These are phyloP conservation scores for Hyposoter didymator DNA, from an alignment of 2,888 invertebrate genomes.

Conservation along the genomic window DNA sequence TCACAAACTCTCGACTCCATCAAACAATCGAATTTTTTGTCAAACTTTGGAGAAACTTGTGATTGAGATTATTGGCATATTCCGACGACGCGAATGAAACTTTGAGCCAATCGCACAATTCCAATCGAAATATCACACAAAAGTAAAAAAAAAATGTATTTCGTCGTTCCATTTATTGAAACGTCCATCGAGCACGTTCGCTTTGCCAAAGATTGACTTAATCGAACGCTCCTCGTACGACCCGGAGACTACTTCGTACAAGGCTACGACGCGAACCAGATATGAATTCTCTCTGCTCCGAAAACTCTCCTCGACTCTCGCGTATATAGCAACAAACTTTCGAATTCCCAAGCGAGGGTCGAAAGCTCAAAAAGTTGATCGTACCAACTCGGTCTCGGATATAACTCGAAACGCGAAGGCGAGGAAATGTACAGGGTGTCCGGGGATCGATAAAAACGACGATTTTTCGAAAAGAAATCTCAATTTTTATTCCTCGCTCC, in stretches of 20 bases:
- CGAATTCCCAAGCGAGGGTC: slow-evolving; percentile 1
- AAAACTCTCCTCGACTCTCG: not conserved
- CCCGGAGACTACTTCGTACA: slow-evolving; percentile 11
- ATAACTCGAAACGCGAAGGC: not conserved
- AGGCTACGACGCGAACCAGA: slow-evolving; percentile 15
- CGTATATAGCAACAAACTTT: slow-evolving; percentile 26
- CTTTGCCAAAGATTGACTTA: not conserved
- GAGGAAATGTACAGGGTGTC: not conserved
- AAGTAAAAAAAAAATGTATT: not conserved
- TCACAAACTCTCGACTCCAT: not conserved
- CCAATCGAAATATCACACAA: not conserved
- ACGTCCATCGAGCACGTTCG: slow-evolving; percentile 19
- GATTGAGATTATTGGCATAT: not conserved
- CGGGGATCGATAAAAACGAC: too few relatives aligned
- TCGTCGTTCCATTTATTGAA: slow-evolving; percentile 7
- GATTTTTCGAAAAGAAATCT: too few relatives aligned
- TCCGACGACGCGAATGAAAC: not conserved
- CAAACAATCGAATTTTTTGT: not conserved
- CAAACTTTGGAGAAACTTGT: not conserved
- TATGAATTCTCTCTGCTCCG: slow-evolving; percentile 32
- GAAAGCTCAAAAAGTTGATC: slow-evolving; percentile 59
- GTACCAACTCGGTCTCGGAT: slow-evolving; percentile 9
- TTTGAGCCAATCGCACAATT: not conserved
- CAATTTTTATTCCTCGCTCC: not conserved
- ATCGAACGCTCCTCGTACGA: slow-evolving; percentile 37